These are phyloP conservation scores for Matsumyia berberina DNA, from an alignment of 2,888 invertebrate genomes.

Conservation along the genomic window DNA sequence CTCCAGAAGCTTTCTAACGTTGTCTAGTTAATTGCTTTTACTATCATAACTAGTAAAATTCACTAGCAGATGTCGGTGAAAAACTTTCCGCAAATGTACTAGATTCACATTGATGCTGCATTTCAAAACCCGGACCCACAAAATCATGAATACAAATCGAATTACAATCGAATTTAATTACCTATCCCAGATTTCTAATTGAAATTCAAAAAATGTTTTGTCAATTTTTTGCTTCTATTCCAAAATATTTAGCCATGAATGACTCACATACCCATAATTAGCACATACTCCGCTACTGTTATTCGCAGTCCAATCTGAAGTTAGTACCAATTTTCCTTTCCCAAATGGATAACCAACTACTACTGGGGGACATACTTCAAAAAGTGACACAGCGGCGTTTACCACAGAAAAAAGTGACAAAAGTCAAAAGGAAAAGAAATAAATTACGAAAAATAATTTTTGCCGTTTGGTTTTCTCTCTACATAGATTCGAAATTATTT, in stretches of 20 bases:
- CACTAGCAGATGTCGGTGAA: not conserved
- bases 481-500: constrained; percentile 44
- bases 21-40: too few relatives aligned
- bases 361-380: constrained; percentile 60
- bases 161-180: not conserved
- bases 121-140: not conserved
- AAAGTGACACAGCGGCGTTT: constrained; percentile 72
- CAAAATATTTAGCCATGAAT: constrained; percentile 20
- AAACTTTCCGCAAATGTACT: not conserved
- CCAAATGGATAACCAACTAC: constrained; percentile 50
- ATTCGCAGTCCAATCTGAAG: constrained; percentile 29
- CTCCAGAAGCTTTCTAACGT: too few relatives aligned
- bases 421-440: constrained; percentile 35
- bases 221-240: constrained; percentile 17
- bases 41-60: not conserved
- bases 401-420: constrained; percentile 59
- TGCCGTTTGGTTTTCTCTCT: not conserved
- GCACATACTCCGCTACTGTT: constrained; percentile 32
- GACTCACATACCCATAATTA: constrained; percentile 42
- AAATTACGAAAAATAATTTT: constrained; percentile 45
- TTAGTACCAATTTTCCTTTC: constrained; percentile 31
- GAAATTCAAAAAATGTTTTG: not conserved
- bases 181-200: not conserved
- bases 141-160: not conserved
- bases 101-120: not conserved